A percentile compares a stretch with the other conserved stretches of the same genome.
Evolutionary conservation across 30 jellyfish, hydroid and myxozoan species (phyloP).

Genomic region (Sanderia malayensis): DNA sequence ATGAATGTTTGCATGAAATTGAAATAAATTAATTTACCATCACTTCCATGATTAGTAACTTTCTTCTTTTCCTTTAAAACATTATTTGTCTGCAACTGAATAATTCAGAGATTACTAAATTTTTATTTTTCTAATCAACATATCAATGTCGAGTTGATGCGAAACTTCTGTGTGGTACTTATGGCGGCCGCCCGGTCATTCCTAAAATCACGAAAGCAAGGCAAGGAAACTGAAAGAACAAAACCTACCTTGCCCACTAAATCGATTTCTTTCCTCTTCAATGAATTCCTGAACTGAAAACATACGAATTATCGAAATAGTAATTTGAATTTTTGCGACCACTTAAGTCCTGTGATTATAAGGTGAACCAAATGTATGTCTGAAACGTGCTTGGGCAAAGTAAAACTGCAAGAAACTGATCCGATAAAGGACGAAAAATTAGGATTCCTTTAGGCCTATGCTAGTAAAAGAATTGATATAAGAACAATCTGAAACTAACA

Average conservation of each 20-base stretch:
- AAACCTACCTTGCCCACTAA: neutral
- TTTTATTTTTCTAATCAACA: neutral
- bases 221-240: neutral
- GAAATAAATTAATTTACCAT: neutral
- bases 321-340: no score
- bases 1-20: neutral
- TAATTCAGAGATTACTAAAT: neutral
- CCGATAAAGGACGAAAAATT: neutral
- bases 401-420: neutral
- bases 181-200: no score
- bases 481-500: no score
- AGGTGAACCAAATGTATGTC: neutral
- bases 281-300: neutral
- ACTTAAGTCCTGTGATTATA: neutral
- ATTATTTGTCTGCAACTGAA: neutral
- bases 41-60: neutral
- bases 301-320: no score
- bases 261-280: conserved; percentile 9
- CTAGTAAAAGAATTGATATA: neutral
- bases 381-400: neutral
- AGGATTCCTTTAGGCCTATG: neutral
- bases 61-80: neutral
- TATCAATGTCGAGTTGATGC: neutral
- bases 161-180: no score
- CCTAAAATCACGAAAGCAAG: no score